Base-by-base conservation (phyloP, 2,888 invertebrate species). In the Xanthorhoe designata region DNA sequence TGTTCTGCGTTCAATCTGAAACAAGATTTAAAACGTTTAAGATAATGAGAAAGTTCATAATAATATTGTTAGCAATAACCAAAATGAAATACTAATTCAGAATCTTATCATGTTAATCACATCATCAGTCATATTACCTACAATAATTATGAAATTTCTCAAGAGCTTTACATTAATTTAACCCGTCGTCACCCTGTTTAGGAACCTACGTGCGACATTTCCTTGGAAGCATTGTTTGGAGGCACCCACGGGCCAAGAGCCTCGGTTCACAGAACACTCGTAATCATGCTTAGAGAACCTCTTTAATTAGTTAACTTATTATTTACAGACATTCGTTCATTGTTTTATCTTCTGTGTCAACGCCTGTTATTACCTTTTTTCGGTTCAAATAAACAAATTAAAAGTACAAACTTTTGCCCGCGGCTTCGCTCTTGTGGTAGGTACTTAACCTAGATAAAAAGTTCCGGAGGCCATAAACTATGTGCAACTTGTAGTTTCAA, bases 131-230 rank as follows among this genome's bases (percentile, higher is more conserved):
- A 32, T 32, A 32, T 32, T 32, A 32, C 32, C 32, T 6, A 32
- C 5, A 32, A 32, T 70, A 59, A 64, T 62, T 66, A 70, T 68
- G 57, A 74, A 69, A 29, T 49, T 49, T 64, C 56, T 53, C 52
- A 29, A 53, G 45, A 50, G 66, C 67, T 64, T 66, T 47, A 54
- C 59, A 66, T 68, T 68, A 64, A 66, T 72, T 72, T 68, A 66
- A 57, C 55, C 62, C 53, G 58, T 64, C 61, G 13, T 42, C 38
- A 66, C 61, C 67, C 45, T 38, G 59, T 59, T 49, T 64, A 66
- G 47, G 17, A 29, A 38, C 32, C 32, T 24, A 32, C 7, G 32
- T 32, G 8, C 32, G 32, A 32, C 63, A 19, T 57, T 29, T 52
- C 65, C 32, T 52, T 57, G 10, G 52, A 52, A 42, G 13, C 51